Evolutionary conservation across 2,797 vertebrate species (phyloP), one percentile per base, ranked within the genome.

Genomic region (Gymnoscopelus braueri): DNA sequence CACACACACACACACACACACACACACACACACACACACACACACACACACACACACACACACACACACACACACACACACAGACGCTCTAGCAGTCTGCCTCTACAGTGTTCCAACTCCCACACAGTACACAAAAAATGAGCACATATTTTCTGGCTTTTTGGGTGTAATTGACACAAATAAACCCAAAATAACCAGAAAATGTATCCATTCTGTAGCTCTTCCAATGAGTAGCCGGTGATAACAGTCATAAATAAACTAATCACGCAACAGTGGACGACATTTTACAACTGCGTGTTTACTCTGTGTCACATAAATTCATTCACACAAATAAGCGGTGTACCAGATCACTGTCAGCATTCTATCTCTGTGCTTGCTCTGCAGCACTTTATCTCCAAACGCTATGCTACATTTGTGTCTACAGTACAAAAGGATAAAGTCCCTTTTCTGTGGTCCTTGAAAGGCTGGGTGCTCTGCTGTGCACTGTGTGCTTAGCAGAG

Each of bases 121-220:
- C 89, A 89, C 91, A 83, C 80, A 82, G 80, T 49, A 76, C 69
- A 86, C 69, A 71, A 78, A 87, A 39, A 87, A 84, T 72, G 70
- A 78, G 71, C 61, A 23, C 78, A 72, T 78, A 50, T 80, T 82
- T 84, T 75, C 58, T 75, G 54, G 68, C 69, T 81, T 83, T 90
- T 88, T 68, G 78, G 68, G 72, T 39, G 78, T 86, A 85, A 89
- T 81, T 85, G 81, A 87, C 86, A 91, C 78, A 89, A 89, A 85
- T 80, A 69, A 83, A 81, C 13, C 76, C 70, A 82, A 83, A 86
- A 86, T 82, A 87, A 87, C 84, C 71, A 69, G 29, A 65, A 72
- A 70, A 75, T 79, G 75, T 69, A 65, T 72, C 90, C 67, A 67
- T 85, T 88, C 71, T 60, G 14, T 74, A 39, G 35, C 74, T 85